Conservation (phyloP, 2,888 invertebrate species). For the Caenorhabditis macrosperma region DNA sequence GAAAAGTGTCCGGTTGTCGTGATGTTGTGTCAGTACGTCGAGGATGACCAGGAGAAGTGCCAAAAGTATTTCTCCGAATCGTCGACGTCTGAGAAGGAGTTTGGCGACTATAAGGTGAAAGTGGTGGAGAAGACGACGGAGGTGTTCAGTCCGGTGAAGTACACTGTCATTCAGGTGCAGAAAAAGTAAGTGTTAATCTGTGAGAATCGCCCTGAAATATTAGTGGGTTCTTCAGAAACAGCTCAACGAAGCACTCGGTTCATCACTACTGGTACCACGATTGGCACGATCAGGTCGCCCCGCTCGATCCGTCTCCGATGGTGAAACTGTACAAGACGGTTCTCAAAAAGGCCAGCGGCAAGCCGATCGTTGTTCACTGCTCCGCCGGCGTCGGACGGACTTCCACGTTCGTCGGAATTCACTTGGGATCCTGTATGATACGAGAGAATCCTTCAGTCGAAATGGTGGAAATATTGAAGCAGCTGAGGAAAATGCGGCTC, state of each 20-base stretch:
- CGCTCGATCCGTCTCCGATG: slow-evolving; percentile 47
- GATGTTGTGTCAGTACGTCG: slow-evolving; percentile 50
- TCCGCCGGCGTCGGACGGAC: slow-evolving; percentile 58
- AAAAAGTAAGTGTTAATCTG: slow-evolving; percentile 33
- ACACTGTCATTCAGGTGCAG: slow-evolving; percentile 21
- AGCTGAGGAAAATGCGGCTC: slow-evolving; percentile 46
- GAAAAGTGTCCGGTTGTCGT: slow-evolving; percentile 51
- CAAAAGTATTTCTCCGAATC: slow-evolving; percentile 21
- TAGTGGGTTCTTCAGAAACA: slow-evolving; percentile 12
- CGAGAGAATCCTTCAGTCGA: slow-evolving; percentile 17
- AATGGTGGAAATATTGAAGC: slow-evolving; percentile 28
- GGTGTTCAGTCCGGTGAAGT: slow-evolving; percentile 37
- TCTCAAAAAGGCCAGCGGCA: slow-evolving; percentile 22
- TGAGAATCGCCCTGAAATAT: background rate
- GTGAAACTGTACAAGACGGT: slow-evolving; percentile 33
- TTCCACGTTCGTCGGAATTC: slow-evolving; percentile 56
- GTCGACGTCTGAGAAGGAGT: slow-evolving; percentile 5
- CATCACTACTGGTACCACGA: slow-evolving; percentile 53
- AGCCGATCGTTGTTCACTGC: slow-evolving; percentile 56
- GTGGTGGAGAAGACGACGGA: slow-evolving; percentile 33
- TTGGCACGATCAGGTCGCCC: slow-evolving; percentile 60
- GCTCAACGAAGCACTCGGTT: slow-evolving; percentile 18
- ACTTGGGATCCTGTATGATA: slow-evolving; percentile 32
- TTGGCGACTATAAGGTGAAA: slow-evolving; percentile 50
- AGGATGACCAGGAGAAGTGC: slow-evolving; percentile 46